A percentile compares a stretch with the other conserved stretches of the same genome.
Conservation (phyloP, 2,797 vertebrate species). For the Pyrocephalus nanus region DNA sequence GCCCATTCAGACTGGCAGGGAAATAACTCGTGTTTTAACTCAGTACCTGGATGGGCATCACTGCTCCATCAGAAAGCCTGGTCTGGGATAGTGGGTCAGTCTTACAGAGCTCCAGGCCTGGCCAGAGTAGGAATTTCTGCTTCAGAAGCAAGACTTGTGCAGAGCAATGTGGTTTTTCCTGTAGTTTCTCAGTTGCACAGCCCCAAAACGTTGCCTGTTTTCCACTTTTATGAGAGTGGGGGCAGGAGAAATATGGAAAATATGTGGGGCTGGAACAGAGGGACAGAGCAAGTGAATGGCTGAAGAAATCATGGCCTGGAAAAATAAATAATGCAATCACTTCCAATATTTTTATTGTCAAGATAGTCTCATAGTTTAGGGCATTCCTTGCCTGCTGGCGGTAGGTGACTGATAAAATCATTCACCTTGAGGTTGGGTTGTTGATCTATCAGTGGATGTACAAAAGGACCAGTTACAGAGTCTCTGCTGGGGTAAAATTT, state of each 20-base stretch:
- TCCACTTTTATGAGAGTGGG: slow-evolving; percentile 5
- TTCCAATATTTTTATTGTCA: not conserved
- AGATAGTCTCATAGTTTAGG: not conserved
- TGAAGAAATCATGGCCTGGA: not conserved
- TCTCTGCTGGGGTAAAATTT: not conserved
- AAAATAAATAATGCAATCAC: slow-evolving; percentile 7
- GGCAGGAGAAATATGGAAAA: slow-evolving; percentile 16
- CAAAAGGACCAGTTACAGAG: not conserved
- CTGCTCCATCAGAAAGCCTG: not conserved
- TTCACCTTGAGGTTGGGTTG: not conserved
- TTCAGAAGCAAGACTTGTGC: not conserved
- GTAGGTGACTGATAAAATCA: not conserved
- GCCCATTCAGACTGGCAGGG: not conserved
- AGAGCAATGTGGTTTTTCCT: slow-evolving; percentile 56
- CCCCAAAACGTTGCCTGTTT: not conserved
- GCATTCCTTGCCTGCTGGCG: not conserved
- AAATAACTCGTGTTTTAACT: not conserved
- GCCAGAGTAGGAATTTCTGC: not conserved
- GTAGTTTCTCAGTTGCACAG: not conserved
- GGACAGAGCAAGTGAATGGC: not conserved
- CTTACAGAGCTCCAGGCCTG: not conserved
- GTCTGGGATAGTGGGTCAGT: not conserved
- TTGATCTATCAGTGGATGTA: not conserved
- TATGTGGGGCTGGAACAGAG: not conserved
- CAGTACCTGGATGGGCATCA: not conserved